Conservation (phyloP, 2,888 invertebrate species). For the Tachina fera region DNA sequence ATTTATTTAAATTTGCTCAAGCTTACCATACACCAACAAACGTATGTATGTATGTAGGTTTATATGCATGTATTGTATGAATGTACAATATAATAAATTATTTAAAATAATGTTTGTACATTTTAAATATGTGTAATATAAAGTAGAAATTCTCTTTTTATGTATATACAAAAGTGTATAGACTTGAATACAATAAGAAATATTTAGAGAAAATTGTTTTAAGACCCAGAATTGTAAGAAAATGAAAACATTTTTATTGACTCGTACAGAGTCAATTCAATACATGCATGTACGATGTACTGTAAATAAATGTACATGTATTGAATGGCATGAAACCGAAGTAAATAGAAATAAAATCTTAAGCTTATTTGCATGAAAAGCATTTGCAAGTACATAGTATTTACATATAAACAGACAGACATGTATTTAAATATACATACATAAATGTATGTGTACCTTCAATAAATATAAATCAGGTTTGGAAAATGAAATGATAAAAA, state of each 20-base stretch:
- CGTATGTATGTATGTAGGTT: background rate
- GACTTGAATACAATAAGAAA: conserved; percentile 36
- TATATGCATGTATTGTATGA: background rate
- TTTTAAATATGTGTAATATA: conserved; percentile 4
- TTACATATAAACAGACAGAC: too few species aligned
- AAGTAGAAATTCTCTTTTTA: background rate
- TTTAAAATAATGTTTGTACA: conserved; percentile 48
- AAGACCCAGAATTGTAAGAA: conserved; percentile 31
- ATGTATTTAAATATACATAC: too few species aligned
- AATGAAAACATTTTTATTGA: conserved; percentile 46
- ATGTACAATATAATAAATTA: conserved; percentile 48
- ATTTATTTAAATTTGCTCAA: conserved; percentile 39
- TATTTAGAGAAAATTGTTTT: conserved; percentile 35
- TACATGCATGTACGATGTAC: background rate
- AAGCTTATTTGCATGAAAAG: conserved; percentile 45
- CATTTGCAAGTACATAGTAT: background rate
- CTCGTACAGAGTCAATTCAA: conserved; percentile 4
- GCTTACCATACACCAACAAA: background rate
- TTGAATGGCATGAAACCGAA: background rate
- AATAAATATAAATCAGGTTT: background rate
- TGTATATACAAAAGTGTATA: background rate
- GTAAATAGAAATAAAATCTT: conserved; percentile 56
- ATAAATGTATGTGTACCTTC: too few species aligned
- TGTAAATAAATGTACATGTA: background rate
- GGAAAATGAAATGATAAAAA: background rate